Percentiles rank a stretch among this genome's conserved stretches.
Conservation (phyloP, 1,140 invertebrate genomes). For the Sminthurides bifidus region DNA sequence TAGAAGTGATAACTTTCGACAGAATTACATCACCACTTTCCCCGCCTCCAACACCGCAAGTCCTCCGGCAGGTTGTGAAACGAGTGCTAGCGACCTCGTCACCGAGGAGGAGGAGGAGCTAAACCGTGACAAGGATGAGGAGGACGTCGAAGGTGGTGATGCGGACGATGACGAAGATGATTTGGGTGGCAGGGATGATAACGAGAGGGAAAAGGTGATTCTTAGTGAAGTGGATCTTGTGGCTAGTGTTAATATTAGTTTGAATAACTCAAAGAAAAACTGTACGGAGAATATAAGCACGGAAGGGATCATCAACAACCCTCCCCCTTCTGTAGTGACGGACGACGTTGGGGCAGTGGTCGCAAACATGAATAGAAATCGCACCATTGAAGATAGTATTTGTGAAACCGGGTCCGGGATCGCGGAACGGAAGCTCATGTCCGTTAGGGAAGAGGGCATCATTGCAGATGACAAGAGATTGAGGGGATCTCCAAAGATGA, state of each 20-base stretch:
- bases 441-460: too few species aligned
- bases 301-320: neutral
- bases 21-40: too few species aligned
- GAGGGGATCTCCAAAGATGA: neutral
- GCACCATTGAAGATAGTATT: too few species aligned
- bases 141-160: neutral
- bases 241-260: slow-evolving; percentile 13
- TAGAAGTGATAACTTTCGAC: too few species aligned
- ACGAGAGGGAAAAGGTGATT: slow-evolving; percentile 16
- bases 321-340: neutral
- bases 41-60: slow-evolving; percentile 7
- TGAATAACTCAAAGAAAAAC: neutral
- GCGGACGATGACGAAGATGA: neutral
- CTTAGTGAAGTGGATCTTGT: slow-evolving; percentile 28
- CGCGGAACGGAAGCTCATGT: too few species aligned
- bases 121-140: too few species aligned
- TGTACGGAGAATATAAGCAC: neutral
- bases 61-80: slow-evolving; percentile 16
- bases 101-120: too few species aligned
- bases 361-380: too few species aligned
- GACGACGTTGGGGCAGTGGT: neutral
- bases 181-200: slow-evolving; percentile 8
- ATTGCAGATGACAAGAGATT: too few species aligned
- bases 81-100: too few species aligned
- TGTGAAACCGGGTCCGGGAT: too few species aligned